phyloP scores from a whole-genome alignment of 2,797 vertebrate genomes.

The Pagetopsis macropterus region DNA sequence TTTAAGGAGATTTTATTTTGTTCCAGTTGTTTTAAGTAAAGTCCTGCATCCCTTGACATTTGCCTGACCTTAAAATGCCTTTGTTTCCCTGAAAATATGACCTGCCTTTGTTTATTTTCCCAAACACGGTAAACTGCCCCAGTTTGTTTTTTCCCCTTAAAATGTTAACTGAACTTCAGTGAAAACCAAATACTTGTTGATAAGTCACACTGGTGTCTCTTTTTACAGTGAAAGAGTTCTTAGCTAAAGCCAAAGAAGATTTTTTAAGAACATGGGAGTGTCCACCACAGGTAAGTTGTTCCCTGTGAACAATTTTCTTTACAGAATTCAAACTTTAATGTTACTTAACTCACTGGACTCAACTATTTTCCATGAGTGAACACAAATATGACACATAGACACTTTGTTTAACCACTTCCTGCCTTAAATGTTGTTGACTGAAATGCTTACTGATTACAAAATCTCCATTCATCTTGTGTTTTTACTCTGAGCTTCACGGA shows the following conservation, averaged over 20 bases:
- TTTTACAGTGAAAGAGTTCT: constrained; percentile 96
- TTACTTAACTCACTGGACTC: neutral
- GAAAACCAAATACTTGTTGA: constrained; percentile 25
- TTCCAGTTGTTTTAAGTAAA: constrained; percentile 56
- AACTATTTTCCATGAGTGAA: neutral
- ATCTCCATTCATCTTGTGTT: constrained; percentile 14
- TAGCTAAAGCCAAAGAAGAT: constrained; percentile 99
- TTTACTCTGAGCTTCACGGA: constrained; percentile 12
- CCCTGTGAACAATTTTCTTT: neutral
- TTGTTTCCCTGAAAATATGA: constrained; percentile 57
- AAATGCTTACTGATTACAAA: constrained; percentile 14
- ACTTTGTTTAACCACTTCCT: constrained; percentile 35
- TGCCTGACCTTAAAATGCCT: constrained; percentile 70
- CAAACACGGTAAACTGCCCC: constrained; percentile 26
- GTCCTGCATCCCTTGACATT: constrained; percentile 62
- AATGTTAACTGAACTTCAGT: constrained; percentile 15
- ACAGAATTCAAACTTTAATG: neutral
- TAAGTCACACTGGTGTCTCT: constrained; percentile 26
- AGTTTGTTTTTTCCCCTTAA: constrained; percentile 39
- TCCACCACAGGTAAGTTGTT: constrained; percentile 89
- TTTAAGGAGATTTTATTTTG: constrained; percentile 13
- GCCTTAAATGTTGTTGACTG: constrained; percentile 7
- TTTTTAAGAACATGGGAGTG: constrained; percentile 99
- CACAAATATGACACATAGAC: neutral
- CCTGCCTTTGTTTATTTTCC: constrained; percentile 49